Base-by-base conservation (phyloP, 1,140 invertebrate species). In the Drosophila bocki region DNA sequence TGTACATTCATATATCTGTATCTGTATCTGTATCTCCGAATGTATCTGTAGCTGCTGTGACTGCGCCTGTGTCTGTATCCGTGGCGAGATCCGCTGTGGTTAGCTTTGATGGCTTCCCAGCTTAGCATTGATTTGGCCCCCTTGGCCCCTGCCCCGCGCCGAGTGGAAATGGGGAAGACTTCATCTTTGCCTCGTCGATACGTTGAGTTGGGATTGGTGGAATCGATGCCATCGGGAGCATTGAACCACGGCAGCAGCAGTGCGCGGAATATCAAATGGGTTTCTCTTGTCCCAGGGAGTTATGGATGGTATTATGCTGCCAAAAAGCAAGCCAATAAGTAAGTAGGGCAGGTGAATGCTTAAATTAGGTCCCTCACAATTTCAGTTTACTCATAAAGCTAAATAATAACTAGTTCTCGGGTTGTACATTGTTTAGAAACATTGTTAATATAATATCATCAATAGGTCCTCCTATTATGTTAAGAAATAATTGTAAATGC, bases 81-180 rank as follows among this genome's bases (percentile, higher is more conserved):
- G 59, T 64, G 50, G 70, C 51, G 35, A 67, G 57, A 67, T 62
- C 64, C 58, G 15, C 51, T 87, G 65, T 85, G 58, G 48, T 74
- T 74, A 54, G 82, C 82, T 86, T 82, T 80, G 84, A 87, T 78
- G 76, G 75, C 75, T 77, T 75, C 64, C 75, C 75, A 59, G 75
- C 57, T 69, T 54, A 56, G 63, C 74, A 77, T 77, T 69, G 56
- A 78, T 70, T 59, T 67, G 47, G 67, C 29, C 59, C 22, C 48
- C 53, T 15, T 6, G 26, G 4, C 26, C 26, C 26, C 26, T 26
- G 29, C 7, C 47, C 26, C 47, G 47, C 48, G 26, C 9, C 26
- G 50, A 35, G 6, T 15, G 33, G 51, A 4, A 37, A 54, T 56
- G 53, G 35, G n/a, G 39, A 51, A 33, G 68, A 78, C 77, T 84